phyloP scores from a whole-genome alignment of 1,140 invertebrate genomes.

The Drosophila simulans region DNA sequence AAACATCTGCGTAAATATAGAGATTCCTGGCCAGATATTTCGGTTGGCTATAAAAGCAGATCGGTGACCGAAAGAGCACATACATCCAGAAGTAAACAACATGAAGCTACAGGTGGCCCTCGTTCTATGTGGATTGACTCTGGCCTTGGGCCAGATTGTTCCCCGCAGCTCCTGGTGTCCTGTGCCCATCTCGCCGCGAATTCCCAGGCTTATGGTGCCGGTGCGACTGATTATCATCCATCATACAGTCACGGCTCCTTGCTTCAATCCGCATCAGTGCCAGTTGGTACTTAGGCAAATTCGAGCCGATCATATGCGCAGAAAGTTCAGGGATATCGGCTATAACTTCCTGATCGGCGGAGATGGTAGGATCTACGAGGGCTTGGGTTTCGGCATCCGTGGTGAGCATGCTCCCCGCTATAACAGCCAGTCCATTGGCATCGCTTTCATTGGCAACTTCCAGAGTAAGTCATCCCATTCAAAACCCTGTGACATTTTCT shows the following conservation, averaged over 20 bases:
- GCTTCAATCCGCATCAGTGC: conserved; percentile 74
- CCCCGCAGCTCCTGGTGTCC: conserved; percentile 32
- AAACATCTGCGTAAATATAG: conserved; percentile 42
- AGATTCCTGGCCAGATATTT: conserved; percentile 4
- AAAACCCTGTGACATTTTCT: neutral
- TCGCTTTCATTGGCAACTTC: conserved; percentile 87
- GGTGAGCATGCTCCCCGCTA: conserved; percentile 89
- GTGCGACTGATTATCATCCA: conserved; percentile 35
- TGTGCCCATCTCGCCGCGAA: conserved; percentile 21
- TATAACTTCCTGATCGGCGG: conserved; percentile 87
- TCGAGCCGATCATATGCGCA: conserved; percentile 87
- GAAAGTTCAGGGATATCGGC: conserved; percentile 89
- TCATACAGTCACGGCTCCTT: conserved; percentile 37
- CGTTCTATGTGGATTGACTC: neutral
- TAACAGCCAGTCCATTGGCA: conserved; percentile 88
- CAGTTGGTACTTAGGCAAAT: conserved; percentile 85
- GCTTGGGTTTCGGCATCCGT: conserved; percentile 87
- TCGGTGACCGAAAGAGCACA: neutral
- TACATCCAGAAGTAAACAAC: neutral
- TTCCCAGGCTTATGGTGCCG: conserved; percentile 22
- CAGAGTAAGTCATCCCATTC: conserved; percentile 34
- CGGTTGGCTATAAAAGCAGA: conserved; percentile 22
- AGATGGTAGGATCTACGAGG: conserved; percentile 85
- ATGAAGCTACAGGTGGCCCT: conserved; percentile 34
- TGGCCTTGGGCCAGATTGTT: conserved; percentile 33